phyloP scores from a whole-genome alignment of 1,140 invertebrate species.

The Paralvinella palmiformis region DNA sequence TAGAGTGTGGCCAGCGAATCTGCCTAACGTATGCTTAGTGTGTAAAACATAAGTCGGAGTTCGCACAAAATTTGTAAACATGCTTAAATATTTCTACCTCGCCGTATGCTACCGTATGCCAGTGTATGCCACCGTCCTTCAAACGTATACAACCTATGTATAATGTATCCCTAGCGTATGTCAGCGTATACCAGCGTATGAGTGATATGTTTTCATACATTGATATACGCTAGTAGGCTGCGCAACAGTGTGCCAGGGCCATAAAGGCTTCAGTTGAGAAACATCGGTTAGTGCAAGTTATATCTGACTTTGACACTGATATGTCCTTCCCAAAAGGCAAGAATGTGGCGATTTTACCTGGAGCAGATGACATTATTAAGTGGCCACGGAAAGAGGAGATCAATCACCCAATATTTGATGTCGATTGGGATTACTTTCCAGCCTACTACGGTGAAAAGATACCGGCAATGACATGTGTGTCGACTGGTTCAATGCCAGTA shows the following conservation, averaged over 20 bases:
- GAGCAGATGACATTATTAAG: not conserved
- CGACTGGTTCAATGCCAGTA: too few relatives aligned
- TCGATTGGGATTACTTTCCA: too few relatives aligned
- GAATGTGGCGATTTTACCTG: not conserved
- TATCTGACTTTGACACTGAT: conserved; percentile 3
- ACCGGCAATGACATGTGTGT: too few relatives aligned
- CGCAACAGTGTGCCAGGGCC: not conserved
- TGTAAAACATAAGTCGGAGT: too few relatives aligned
- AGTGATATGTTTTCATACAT: too few relatives aligned
- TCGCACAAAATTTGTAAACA: too few relatives aligned
- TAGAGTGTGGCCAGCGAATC: too few relatives aligned
- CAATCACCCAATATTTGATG: conserved; percentile 1
- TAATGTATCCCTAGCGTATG: not conserved
- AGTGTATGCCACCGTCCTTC: not conserved
- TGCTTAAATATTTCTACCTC: too few relatives aligned
- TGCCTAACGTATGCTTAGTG: too few relatives aligned
- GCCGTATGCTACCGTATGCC: too few relatives aligned
- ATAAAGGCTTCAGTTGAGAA: not conserved
- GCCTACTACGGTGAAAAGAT: too few relatives aligned
- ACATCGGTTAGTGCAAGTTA: not conserved
- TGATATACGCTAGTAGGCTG: too few relatives aligned
- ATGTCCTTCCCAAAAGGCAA: conserved; percentile 10
- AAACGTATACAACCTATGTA: not conserved
- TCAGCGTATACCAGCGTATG: not conserved
- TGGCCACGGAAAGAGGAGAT: not conserved